Evolutionary conservation across 2,113 vertebrate species (phyloP), one percentile per base, ranked within the genome.

Genomic region (Misgurnus anguillicaudatus): DNA sequence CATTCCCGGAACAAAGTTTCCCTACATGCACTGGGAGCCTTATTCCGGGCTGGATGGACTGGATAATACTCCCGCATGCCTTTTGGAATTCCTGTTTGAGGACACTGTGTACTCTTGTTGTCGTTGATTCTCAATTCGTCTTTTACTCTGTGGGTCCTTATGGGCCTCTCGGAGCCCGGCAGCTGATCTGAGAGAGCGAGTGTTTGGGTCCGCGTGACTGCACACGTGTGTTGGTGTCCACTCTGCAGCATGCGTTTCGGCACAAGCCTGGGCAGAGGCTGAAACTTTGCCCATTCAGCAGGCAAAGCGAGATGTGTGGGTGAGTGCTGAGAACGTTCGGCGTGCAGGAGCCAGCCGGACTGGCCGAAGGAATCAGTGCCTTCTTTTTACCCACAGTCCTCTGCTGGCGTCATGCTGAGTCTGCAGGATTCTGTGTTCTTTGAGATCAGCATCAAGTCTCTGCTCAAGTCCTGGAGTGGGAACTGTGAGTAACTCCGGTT

Each of bases 371-470:
- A 74, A 53, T 82, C 67, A 67, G 83, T 89, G 86, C 85, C 89
- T 89, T 89, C 11, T 75, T 76, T 70, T 62, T 41, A 85, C 85
- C 80, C 81, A 77, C 66, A 82, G 85, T 86, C 78, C 75, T 85
- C 63, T 76, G 64, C 72, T 86, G 88, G 68, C 93, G 90, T 84
- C 87, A 98, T 99, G 97, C 93, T 98, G 89, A 97, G 95, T 87
- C 94, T 98, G 82, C 97, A 98, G 92, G 97, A 99, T 87, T 96
- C 96, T 0, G 92, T 97, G 84, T 95, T 95, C 91, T 99, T 99
- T 90, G 97, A 98, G 92, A 96, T 98, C 87, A 98, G 91, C 94
- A 97, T 99, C 87, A 99, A 99, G 92, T 99, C 97, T 80, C 93
- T 99, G 88, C 94, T 98, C 84, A 98, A 97, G 90, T 96, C 96